phyloP scores from a whole-genome alignment of 2,113 vertebrate species.

The Gadus chalcogrammus region DNA sequence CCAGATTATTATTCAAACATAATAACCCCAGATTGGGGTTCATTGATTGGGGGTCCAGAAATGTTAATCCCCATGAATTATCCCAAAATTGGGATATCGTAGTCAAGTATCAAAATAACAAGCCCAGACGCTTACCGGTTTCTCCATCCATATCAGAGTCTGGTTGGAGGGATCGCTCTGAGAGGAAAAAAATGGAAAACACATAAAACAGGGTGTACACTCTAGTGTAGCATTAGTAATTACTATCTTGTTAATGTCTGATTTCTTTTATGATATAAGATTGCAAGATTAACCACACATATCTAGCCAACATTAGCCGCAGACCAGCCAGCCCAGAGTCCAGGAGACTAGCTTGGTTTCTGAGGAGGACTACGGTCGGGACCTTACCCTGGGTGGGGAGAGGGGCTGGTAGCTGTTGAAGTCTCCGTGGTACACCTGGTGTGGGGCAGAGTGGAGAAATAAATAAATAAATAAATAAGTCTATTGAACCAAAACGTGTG shows the following conservation, averaged over 20 bases:
- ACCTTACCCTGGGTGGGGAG: constrained; percentile 58
- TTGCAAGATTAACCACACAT: background rate
- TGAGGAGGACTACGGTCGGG: background rate
- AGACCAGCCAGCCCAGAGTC: too few relatives aligned
- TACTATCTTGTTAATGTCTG: background rate
- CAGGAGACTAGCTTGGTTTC: too few relatives aligned
- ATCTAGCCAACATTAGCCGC: too few relatives aligned
- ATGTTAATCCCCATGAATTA: too few relatives aligned
- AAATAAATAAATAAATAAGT: background rate
- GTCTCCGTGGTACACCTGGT: constrained; percentile 79
- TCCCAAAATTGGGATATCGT: too few relatives aligned
- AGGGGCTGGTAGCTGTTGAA: constrained; percentile 79
- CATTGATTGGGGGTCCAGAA: too few relatives aligned
- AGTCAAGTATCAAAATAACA: too few relatives aligned
- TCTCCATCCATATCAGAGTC: constrained; percentile 52
- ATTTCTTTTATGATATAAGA: too few relatives aligned
- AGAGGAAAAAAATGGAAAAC: background rate
- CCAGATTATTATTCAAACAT: too few relatives aligned
- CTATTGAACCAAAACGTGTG: too few relatives aligned
- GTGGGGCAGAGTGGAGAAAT: background rate
- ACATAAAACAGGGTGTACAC: background rate
- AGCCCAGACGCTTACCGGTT: constrained; percentile 56
- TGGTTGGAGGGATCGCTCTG: constrained; percentile 64
- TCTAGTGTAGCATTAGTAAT: background rate
- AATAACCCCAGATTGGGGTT: too few relatives aligned